Conservation (phyloP, 2,797 vertebrate species). For the Schizopygopsis malacanthus region DNA sequence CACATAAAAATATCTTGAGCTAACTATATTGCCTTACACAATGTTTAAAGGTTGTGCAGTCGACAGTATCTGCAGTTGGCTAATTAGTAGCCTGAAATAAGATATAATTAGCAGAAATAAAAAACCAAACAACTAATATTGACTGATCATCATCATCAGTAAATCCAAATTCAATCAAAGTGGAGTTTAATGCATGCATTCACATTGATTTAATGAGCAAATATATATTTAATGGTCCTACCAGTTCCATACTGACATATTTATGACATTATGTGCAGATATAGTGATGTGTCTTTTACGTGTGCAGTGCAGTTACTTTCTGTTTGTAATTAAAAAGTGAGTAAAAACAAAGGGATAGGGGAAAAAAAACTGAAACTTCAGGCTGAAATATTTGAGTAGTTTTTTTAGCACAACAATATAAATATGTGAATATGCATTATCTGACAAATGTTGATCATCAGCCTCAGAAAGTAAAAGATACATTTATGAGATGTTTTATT, state of each 20-base stretch:
- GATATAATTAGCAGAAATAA: neutral
- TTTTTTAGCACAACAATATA: too few species aligned
- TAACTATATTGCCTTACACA: conserved; percentile 4
- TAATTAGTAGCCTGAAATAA: neutral
- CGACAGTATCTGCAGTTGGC: neutral
- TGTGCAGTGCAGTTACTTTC: neutral
- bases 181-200: neutral
- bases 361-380: too few species aligned
- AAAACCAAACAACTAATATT: neutral
- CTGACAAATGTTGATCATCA: too few species aligned
- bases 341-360: neutral
- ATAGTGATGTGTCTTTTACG: neutral
- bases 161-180: neutral
- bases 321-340: neutral
- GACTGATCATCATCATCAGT: neutral
- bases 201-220: neutral
- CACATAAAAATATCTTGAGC: neutral
- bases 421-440: too few species aligned
- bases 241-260: neutral
- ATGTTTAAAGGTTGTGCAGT: neutral
- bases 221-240: neutral
- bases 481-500: too few species aligned
- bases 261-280: neutral
- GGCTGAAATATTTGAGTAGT: too few species aligned
- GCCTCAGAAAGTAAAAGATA: too few species aligned